Evolutionary conservation across 1,140 invertebrate species (phyloP).

Genomic region (Probaryconus sp.): DNA sequence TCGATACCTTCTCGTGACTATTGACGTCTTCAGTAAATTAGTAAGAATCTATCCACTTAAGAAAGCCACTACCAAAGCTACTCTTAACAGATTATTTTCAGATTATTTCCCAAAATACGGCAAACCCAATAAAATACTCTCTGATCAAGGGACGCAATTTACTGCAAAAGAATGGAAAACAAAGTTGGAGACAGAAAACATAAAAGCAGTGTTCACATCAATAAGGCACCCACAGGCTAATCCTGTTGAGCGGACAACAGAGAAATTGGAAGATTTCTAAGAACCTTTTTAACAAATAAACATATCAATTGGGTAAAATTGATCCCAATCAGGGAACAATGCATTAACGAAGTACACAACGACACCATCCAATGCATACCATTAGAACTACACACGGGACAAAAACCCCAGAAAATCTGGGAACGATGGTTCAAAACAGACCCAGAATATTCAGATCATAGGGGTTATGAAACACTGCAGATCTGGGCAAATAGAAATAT

Average conservation of each 20-base stretch:
- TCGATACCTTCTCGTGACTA: constrained; percentile 62
- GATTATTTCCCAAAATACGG: constrained; percentile 27
- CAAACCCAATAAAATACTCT: constrained; percentile 18
- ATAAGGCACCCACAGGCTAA: constrained; percentile 20
- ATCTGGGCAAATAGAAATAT: too few relatives aligned
- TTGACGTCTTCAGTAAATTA: constrained; percentile 64
- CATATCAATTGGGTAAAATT: too few relatives aligned
- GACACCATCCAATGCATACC: constrained; percentile 12
- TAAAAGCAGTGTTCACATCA: neutral
- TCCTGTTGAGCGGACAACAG: neutral
- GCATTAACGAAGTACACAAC: constrained; percentile 19
- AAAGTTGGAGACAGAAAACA: constrained; percentile 1
- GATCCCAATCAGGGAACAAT: neutral
- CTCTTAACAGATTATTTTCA: constrained; percentile 24
- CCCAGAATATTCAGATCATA: too few relatives aligned
- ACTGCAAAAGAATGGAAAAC: neutral
- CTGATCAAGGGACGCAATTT: constrained; percentile 45
- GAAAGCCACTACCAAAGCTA: constrained; percentile 49
- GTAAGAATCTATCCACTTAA: constrained; percentile 62
- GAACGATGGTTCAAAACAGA: too few relatives aligned
- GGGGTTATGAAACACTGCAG: too few relatives aligned
- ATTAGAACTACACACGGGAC: too few relatives aligned
- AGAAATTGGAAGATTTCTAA: neutral
- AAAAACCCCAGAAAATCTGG: too few relatives aligned
- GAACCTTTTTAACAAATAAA: constrained; percentile 1